phyloP scores from a whole-genome alignment of 92 coral and sea anemone species.

The Palythoa heliodiscus region DNA sequence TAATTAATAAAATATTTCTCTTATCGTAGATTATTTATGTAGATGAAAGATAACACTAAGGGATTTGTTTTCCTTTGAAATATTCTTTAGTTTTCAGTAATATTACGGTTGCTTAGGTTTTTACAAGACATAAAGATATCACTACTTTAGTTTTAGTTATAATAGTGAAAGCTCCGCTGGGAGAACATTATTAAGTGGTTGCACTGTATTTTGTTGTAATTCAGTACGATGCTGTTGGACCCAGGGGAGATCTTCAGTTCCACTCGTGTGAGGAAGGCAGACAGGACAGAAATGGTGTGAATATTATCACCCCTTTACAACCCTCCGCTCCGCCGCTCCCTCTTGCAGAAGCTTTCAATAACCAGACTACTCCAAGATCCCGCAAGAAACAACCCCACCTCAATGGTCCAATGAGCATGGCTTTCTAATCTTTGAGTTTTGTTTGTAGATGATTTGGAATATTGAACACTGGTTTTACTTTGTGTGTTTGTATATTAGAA shows the following conservation, averaged over 20 bases:
- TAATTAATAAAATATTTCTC: too few relatives aligned
- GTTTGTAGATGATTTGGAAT: too few relatives aligned
- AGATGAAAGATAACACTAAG: too few relatives aligned
- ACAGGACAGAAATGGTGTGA: slow-evolving; percentile 11
- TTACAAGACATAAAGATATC: not conserved
- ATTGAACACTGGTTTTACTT: too few relatives aligned
- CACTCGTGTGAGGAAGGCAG: slow-evolving; percentile 33
- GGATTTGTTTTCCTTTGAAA: too few relatives aligned
- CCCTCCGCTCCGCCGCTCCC: slow-evolving; percentile 6
- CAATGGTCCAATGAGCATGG: slow-evolving; percentile 48
- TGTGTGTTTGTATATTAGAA: too few relatives aligned
- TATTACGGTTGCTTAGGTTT: too few relatives aligned
- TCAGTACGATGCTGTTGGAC: slow-evolving; percentile 29
- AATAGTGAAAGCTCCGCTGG: not conserved
- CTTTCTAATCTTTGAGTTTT: not conserved
- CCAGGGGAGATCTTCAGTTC: slow-evolving; percentile 33
- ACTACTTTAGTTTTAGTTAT: not conserved
- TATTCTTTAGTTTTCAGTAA: too few relatives aligned
- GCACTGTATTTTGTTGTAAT: not conserved
- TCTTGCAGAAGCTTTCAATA: not conserved
- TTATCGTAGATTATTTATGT: too few relatives aligned
- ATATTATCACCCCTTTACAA: slow-evolving; percentile 3
- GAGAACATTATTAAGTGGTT: not conserved
- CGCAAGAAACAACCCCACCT: slow-evolving; percentile 22
- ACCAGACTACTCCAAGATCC: not conserved